Conservation (phyloP, 2,113 vertebrate species). For the Clarias macrocephalus region DNA sequence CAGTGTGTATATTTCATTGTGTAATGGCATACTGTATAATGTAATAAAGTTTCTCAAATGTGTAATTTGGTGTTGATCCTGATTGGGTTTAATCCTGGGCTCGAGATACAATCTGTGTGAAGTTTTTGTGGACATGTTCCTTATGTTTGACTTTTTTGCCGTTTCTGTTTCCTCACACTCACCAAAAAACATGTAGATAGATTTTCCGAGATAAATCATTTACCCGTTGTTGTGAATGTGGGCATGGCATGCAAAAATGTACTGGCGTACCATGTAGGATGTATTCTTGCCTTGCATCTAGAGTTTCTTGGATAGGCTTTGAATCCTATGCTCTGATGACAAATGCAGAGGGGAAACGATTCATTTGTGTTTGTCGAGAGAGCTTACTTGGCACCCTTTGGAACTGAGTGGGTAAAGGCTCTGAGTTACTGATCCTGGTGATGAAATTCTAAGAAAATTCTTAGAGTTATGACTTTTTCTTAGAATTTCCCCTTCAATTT, state of each 20-base stretch:
- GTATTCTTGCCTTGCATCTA: neutral
- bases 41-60: constrained; percentile 36
- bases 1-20: constrained; percentile 33
- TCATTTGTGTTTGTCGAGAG: no score
- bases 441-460: no score
- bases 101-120: neutral
- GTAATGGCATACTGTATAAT: constrained; percentile 13
- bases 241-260: neutral
- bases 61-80: neutral
- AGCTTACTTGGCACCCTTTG: no score
- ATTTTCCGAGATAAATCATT: neutral
- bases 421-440: no score
- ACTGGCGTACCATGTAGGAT: neutral
- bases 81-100: neutral
- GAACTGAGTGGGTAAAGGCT: no score
- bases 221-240: neutral
- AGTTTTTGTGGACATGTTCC: neutral
- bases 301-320: neutral
- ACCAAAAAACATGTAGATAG: neutral
- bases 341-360: neutral
- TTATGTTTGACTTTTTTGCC: no score
- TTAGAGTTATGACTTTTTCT: no score
- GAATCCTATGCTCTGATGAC: neutral
- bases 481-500: no score
- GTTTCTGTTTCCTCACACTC: neutral